These are phyloP conservation scores for Mixornis gularis DNA, from an alignment of 2,113 vertebrate species.

Conservation along the genomic window DNA sequence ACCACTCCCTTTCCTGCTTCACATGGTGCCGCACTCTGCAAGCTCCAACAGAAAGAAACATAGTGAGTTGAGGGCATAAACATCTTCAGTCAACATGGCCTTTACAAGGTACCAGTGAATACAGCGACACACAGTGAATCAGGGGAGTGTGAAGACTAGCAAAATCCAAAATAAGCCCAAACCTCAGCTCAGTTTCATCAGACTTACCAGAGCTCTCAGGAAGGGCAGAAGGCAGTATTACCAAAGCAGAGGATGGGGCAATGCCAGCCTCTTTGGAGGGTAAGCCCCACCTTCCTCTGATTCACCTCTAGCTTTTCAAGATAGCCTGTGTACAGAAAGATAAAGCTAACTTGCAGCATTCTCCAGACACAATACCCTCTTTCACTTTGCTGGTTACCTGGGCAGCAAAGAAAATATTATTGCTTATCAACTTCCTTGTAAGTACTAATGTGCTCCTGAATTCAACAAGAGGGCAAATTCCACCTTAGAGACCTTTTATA, in stretches of 20 bases:
- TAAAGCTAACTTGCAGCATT: background rate
- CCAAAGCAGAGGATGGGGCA: background rate
- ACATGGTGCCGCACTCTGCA: background rate
- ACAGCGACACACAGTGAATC: background rate
- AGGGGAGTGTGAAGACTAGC: background rate
- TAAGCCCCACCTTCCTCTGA: background rate
- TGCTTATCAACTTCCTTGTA: slow-evolving; percentile 60
- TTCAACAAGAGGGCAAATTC: slow-evolving; percentile 48
- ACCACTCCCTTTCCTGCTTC: background rate
- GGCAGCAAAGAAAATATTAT: slow-evolving; percentile 61
- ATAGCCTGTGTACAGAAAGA: slow-evolving; percentile 25
- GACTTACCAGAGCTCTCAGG: background rate
- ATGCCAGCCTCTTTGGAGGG: background rate
- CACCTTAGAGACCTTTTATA: slow-evolving; percentile 24
- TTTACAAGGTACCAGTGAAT: background rate
- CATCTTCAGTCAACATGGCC: background rate
- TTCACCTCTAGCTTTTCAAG: slow-evolving; percentile 13
- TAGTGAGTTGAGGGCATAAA: background rate
- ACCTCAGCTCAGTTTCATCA: background rate
- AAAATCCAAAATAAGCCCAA: background rate
- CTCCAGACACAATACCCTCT: slow-evolving; percentile 43
- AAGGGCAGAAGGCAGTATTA: background rate
- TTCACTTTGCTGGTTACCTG: slow-evolving; percentile 51
- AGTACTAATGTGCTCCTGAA: slow-evolving; percentile 33
- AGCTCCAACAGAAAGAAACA: background rate